Conservation (phyloP, 2,113 vertebrate species). For the Coracopsis vasa region DNA sequence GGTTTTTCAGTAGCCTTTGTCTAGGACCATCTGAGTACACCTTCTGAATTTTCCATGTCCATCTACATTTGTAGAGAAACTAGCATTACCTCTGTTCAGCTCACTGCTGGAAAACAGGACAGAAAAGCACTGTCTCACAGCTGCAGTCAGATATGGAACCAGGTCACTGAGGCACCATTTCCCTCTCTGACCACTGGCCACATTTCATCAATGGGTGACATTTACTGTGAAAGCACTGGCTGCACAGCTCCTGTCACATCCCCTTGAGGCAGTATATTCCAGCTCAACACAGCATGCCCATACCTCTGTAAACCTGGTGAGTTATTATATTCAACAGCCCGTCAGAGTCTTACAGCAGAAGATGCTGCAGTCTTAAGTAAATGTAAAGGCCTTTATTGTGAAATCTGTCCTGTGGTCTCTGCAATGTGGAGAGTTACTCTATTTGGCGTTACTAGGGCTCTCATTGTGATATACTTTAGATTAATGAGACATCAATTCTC, state of each 20-base stretch:
- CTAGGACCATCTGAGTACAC: background rate
- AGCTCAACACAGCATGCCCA: background rate
- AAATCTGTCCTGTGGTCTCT: background rate
- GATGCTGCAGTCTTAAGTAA: background rate
- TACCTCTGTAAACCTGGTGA: slow-evolving; percentile 34
- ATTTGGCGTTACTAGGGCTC: background rate
- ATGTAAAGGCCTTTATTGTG: background rate
- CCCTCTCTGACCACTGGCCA: background rate
- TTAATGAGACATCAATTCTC: slow-evolving; percentile 45
- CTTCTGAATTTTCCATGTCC: background rate
- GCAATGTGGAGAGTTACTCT: background rate
- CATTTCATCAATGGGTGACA: background rate
- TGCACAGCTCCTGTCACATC: background rate
- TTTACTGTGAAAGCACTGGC: slow-evolving; percentile 9
- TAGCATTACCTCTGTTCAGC: background rate
- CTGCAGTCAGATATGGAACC: background rate
- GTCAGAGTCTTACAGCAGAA: background rate
- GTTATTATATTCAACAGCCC: background rate
- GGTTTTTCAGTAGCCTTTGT: background rate
- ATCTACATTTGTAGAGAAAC: background rate
- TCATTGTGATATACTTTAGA: slow-evolving; percentile 39
- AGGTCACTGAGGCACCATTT: background rate
- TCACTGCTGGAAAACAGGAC: background rate
- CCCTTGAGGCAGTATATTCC: background rate
- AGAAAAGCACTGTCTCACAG: background rate